These are phyloP conservation scores for Serranus cabrilla DNA, from an alignment of 2,797 vertebrate species.

Conservation along the genomic window DNA sequence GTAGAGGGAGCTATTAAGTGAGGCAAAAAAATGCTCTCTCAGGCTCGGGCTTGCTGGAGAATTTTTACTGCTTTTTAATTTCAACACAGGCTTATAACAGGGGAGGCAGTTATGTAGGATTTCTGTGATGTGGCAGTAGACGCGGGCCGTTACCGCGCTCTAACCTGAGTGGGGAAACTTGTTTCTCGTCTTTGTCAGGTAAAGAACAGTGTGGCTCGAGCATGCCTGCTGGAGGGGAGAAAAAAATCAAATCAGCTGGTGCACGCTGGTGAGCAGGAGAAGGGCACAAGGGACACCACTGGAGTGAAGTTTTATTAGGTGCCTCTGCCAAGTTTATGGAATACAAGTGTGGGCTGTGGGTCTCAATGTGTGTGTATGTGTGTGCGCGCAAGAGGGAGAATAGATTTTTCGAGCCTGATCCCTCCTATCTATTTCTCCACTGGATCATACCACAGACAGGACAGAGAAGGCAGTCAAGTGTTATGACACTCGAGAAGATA, in stretches of 20 bases:
- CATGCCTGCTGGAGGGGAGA: slow-evolving; percentile 44
- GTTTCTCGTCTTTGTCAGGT: slow-evolving; percentile 62
- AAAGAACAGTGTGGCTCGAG: slow-evolving; percentile 48
- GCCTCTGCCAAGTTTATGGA: slow-evolving; percentile 72
- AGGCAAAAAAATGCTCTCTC: slow-evolving; percentile 33
- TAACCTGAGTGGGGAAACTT: slow-evolving; percentile 27
- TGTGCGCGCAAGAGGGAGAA: slow-evolving; percentile 39
- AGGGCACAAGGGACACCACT: slow-evolving; percentile 74
- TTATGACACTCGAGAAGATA: slow-evolving; percentile 68
- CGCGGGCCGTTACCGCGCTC: slow-evolving; percentile 15
- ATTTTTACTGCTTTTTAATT: slow-evolving; percentile 40
- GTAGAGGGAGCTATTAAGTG: background rate
- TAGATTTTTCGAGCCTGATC: slow-evolving; percentile 70
- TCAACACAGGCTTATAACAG: slow-evolving; percentile 46
- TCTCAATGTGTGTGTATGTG: slow-evolving; percentile 31
- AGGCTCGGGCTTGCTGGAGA: background rate
- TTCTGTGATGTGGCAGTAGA: slow-evolving; percentile 42
- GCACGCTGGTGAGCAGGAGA: slow-evolving; percentile 69
- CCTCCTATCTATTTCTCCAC: slow-evolving; percentile 67
- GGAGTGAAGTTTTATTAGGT: slow-evolving; percentile 78
- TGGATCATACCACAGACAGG: slow-evolving; percentile 61
- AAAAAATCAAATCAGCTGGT: slow-evolving; percentile 63
- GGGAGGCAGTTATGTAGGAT: slow-evolving; percentile 36
- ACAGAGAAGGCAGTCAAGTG: slow-evolving; percentile 71
- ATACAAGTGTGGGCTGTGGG: slow-evolving; percentile 43